Evolutionary conservation across 2,113 vertebrate species (phyloP).

Genomic region (Rostratula benghalensis): DNA sequence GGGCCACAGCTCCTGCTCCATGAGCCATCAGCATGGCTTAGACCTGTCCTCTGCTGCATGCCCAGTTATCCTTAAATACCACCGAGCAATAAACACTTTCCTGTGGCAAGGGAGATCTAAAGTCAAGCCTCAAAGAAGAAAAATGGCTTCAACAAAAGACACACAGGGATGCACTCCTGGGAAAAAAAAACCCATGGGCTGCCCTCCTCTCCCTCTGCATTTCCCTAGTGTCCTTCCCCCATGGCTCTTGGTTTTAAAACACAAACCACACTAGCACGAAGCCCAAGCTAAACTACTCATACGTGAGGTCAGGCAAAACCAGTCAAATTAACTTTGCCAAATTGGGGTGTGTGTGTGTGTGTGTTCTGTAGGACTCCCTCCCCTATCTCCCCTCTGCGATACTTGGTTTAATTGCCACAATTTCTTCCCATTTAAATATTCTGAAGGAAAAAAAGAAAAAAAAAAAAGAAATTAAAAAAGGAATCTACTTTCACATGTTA

Average conservation of each 20-base stretch:
- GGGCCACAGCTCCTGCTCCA: not conserved
- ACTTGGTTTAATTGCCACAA: not conserved
- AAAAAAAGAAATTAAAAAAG: not conserved
- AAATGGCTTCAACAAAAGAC: not conserved
- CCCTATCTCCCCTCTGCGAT: not conserved
- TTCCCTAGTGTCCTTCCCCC: not conserved
- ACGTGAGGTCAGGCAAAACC: not conserved
- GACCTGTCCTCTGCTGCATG: not conserved
- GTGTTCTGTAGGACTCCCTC: not conserved
- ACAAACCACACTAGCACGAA: not conserved
- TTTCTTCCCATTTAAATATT: not conserved
- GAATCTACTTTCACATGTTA: not conserved
- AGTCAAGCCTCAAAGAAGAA: not conserved
- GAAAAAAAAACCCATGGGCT: not conserved
- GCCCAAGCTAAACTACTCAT: not conserved
- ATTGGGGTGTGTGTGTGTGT: not conserved
- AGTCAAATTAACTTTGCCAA: not conserved
- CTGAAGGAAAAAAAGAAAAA: not conserved
- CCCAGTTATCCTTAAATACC: not conserved
- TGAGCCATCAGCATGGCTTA: not conserved
- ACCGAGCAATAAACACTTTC: not conserved
- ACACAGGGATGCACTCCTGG: rapidly evolving
- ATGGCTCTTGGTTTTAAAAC: not conserved
- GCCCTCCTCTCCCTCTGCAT: not conserved
- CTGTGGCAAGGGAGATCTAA: not conserved